Evolutionary conservation across 2,888 invertebrate species (phyloP).

Genomic region (Pimpla rufipes): DNA sequence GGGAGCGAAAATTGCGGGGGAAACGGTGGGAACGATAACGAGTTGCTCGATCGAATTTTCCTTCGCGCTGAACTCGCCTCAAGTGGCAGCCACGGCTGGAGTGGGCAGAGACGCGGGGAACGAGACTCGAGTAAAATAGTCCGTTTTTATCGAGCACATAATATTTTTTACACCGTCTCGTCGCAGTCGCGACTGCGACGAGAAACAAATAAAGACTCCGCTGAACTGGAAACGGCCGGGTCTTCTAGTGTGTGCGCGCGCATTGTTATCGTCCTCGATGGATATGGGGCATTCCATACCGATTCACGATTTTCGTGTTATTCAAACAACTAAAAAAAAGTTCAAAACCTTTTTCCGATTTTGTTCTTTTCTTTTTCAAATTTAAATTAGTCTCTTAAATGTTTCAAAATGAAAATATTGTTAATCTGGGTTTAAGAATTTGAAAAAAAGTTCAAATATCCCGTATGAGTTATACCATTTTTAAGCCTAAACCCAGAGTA

Average conservation of each 20-base stretch:
- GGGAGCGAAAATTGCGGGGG: neutral
- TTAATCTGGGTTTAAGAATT: no score
- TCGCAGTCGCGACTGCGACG: neutral
- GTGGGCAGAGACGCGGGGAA: neutral
- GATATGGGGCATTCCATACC: no score
- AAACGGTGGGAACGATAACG: neutral
- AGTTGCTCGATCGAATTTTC: neutral
- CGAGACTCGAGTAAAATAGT: neutral
- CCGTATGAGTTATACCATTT: no score
- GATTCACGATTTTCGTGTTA: no score
- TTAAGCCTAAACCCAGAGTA: no score
- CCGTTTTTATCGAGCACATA: constrained; percentile 6
- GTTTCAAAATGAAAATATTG: no score
- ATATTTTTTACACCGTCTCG: neutral
- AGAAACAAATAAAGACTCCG: neutral
- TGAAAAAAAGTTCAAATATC: no score
- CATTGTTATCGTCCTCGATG: constrained; percentile 24
- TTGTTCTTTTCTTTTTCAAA: no score
- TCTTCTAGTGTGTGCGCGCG: neutral
- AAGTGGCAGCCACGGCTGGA: no score
- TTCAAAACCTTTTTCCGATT: no score
- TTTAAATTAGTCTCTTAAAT: no score
- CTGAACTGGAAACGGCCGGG: neutral
- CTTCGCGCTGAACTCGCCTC: neutral
- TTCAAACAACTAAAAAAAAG: no score